These are phyloP conservation scores for Drosophila basisetae DNA, from an alignment of 2,888 invertebrate species.

Conservation along the genomic window DNA sequence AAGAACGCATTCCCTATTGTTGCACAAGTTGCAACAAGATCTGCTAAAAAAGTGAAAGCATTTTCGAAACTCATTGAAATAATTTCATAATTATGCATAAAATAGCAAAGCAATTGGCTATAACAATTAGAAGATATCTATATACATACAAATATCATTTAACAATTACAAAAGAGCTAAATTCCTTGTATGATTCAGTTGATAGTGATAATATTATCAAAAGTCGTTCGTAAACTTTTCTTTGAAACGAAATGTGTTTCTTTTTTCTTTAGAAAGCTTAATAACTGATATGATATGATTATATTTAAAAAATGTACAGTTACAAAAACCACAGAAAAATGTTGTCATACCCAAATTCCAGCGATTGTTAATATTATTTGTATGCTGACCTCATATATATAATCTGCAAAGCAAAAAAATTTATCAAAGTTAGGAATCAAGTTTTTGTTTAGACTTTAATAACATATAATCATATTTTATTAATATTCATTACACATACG, in stretches of 20 bases:
- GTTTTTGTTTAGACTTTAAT: not conserved
- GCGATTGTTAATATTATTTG: not conserved
- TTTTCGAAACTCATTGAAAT: slow-evolving; percentile 27
- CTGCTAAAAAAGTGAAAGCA: slow-evolving; percentile 60
- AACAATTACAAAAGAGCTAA: not conserved
- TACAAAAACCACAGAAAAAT: not conserved
- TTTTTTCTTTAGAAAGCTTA: slow-evolving; percentile 1
- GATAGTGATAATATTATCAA: not conserved
- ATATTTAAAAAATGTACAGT: not conserved
- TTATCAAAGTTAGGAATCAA: not conserved
- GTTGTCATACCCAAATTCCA: not conserved
- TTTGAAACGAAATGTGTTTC: not conserved
- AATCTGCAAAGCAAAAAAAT: not conserved
- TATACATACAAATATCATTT: not conserved
- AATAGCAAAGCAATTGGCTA: not conserved
- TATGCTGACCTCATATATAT: too few species aligned
- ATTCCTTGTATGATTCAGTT: slow-evolving; percentile 15
- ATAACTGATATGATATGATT: not conserved
- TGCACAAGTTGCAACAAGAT: slow-evolving; percentile 47
- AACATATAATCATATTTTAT: slow-evolving; percentile 5
- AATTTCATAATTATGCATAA: slow-evolving; percentile 28
- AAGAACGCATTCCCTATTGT: slow-evolving; percentile 31
- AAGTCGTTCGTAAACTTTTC: not conserved
- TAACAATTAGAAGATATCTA: not conserved
- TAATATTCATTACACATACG: slow-evolving; percentile 3